Evolutionary conservation across 2,888 invertebrate genomes (phyloP).

Genomic region (Parnassius smintheus): DNA sequence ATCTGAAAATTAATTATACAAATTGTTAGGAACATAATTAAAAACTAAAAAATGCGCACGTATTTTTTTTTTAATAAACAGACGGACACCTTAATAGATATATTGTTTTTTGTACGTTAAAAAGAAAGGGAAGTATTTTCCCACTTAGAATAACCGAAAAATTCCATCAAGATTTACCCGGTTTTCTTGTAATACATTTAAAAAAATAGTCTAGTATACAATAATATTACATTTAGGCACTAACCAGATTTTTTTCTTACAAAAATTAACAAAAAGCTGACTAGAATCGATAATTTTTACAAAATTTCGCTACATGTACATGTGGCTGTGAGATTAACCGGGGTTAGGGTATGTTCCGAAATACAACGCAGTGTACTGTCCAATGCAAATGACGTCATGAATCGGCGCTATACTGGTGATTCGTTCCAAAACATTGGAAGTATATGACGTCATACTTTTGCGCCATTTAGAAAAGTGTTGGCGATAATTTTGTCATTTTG

Average conservation of each 20-base stretch:
- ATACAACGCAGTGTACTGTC: too few species aligned
- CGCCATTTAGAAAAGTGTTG: too few species aligned
- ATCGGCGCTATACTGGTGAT: too few species aligned
- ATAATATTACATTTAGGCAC: constrained; percentile 24
- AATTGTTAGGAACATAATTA: constrained; percentile 26
- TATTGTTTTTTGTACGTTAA: constrained; percentile 26
- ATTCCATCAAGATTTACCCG: constrained; percentile 23
- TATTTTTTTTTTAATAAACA: constrained; percentile 19
- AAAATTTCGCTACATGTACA: constrained; percentile 1
- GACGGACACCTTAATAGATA: constrained; percentile 28
- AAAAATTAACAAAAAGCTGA: constrained; percentile 23
- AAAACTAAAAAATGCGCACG: constrained; percentile 32
- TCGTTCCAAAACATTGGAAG: too few species aligned
- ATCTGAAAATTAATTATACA: constrained; percentile 22
- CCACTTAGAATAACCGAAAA: constrained; percentile 21
- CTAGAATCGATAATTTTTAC: constrained; percentile 24
- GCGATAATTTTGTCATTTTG: too few species aligned
- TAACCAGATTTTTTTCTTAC: constrained; percentile 25
- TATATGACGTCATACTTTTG: too few species aligned
- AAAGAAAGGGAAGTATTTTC: constrained; percentile 25
- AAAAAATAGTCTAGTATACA: constrained; percentile 25
- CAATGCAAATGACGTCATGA: too few species aligned
- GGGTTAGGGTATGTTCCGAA: too few species aligned
- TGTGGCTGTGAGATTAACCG: constrained; percentile 26
- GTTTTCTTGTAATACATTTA: constrained; percentile 25